phyloP scores from a whole-genome alignment of 2,888 invertebrate genomes.

The Aspidiotus rigidus region DNA sequence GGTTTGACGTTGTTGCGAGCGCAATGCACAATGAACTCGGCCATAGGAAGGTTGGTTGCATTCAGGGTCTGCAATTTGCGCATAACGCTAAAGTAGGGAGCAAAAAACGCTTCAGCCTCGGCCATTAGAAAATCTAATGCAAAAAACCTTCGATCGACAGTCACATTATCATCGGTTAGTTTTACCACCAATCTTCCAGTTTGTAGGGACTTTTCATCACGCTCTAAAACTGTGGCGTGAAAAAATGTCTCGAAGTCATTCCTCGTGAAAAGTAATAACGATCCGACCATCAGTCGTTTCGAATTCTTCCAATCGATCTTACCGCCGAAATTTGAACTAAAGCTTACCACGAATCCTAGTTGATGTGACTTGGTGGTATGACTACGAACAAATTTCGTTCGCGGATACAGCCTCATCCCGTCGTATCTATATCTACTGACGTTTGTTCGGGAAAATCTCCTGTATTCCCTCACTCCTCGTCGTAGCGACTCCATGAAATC shows the following conservation, averaged over 20 bases:
- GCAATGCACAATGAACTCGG: constrained; percentile 55
- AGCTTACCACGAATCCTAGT: constrained; percentile 36
- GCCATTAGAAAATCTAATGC: constrained; percentile 19
- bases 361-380: constrained; percentile 36
- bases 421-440: constrained; percentile 44
- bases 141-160: neutral
- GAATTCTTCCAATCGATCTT: constrained; percentile 46
- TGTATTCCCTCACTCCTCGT: constrained; percentile 46
- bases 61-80: constrained; percentile 54
- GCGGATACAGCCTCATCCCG: constrained; percentile 61
- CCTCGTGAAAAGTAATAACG: constrained; percentile 62
- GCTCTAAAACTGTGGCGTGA: constrained; percentile 58
- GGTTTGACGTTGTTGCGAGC: constrained; percentile 42
- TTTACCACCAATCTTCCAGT: constrained; percentile 24
- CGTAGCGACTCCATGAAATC: constrained; percentile 68
- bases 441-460: neutral
- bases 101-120: constrained; percentile 70
- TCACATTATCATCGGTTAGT: constrained; percentile 1
- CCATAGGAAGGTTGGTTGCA: constrained; percentile 55
- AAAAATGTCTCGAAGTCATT: constrained; percentile 59
- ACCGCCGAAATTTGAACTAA: constrained; percentile 16
- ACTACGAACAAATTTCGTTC: constrained; percentile 17
- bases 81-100: constrained; percentile 67
- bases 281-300: constrained; percentile 60
- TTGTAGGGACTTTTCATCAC: constrained; percentile 41